phyloP scores from a whole-genome alignment of 2,797 vertebrate genomes.

The Rhinogobio ventralis region DNA sequence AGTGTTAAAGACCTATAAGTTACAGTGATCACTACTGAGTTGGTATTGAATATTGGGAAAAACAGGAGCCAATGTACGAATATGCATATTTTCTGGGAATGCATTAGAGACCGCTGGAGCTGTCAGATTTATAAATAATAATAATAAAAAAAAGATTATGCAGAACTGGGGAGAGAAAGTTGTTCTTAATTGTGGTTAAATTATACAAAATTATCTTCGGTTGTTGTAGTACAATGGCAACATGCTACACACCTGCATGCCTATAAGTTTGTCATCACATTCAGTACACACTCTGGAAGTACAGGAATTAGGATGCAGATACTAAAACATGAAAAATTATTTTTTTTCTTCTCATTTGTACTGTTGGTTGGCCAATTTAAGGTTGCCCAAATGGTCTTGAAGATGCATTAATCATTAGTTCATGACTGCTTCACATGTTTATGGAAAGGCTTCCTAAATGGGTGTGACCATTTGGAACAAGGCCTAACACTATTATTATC shows the following conservation, averaged over 20 bases:
- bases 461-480: slow-evolving; percentile 39
- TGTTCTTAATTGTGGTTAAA: neutral
- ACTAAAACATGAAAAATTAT: neutral
- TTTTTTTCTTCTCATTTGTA: neutral
- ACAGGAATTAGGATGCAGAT: neutral
- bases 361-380: slow-evolving; percentile 10
- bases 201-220: neutral
- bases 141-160: neutral
- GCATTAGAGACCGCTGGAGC: neutral
- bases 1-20: neutral
- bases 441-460: slow-evolving; percentile 42
- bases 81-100: neutral
- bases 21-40: neutral
- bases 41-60: neutral
- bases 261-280: neutral
- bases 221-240: neutral
- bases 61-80: neutral
- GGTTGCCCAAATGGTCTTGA: neutral
- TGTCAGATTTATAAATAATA: neutral
- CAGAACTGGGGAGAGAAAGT: neutral
- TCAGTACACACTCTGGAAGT: neutral
- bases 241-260: neutral
- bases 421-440: slow-evolving; percentile 39
- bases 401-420: slow-evolving; percentile 39
- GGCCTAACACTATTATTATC: slow-evolving; percentile 32